Base-by-base conservation (phyloP, 1,140 invertebrate species). In the Cyclina sinensis region DNA sequence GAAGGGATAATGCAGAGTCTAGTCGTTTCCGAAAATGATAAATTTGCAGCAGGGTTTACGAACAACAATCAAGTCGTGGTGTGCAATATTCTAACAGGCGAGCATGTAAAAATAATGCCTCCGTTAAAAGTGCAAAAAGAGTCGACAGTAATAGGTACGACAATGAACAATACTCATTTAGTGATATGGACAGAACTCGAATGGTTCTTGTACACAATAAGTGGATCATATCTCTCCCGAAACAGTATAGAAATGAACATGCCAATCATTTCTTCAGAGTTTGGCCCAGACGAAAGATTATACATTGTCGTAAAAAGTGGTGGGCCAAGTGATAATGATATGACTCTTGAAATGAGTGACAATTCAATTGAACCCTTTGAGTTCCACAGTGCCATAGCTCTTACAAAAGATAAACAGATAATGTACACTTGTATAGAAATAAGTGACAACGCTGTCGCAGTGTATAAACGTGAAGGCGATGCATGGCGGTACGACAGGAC, bases 11-110 rank as follows among this genome's bases (percentile, higher is more conserved):
- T 99, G 97, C 98, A 99, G 95, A 98, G 98, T 92, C 95, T 99
- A 68, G 97, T 98, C n/a, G 96, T 99, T 11, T 99, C 98, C 89
- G 98, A 98, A 0, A 98, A 99, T 94, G 99, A 99, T 94, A 98
- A 98, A 95, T 99, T 98, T 96, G 98, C 98, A 0, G 98, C 98
- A n/a, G 98, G 99, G 5, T 99, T 97, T 94, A 99, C 99, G 0
- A 99, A 99, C 92, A 99, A 99, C 94, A 98, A 99, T 95, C 98
- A 99, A 88, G 91, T 95, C 0, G 85, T 95, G 16, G 88, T 95
- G 14, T 95, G 94, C 87, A 91, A 90, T 35, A 93, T 96, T 14
- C 91, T 94, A 54, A 96, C 95, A 3, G 95, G 95, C 35, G 94
- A 95, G 96, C 98, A 98, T 93, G 96, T 97, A 12, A 96, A 98